Conservation (phyloP, 2,797 vertebrate genomes). For the Nothura maculosa region DNA sequence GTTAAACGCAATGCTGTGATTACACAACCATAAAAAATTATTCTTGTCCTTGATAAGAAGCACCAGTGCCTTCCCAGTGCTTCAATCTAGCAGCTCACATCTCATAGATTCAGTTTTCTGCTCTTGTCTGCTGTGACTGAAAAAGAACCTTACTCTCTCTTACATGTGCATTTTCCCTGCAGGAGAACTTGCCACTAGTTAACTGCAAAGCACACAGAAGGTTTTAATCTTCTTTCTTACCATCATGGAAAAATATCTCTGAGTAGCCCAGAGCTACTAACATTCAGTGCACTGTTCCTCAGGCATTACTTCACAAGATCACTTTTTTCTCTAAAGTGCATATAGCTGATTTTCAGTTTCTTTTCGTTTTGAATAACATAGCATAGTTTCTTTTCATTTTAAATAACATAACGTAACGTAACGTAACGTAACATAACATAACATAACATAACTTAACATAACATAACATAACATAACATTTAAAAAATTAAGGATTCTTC, state of each 20-base stretch:
- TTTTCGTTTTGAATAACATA: neutral
- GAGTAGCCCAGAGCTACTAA: neutral
- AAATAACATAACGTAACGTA: neutral
- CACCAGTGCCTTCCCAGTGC: neutral
- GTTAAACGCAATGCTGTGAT: neutral
- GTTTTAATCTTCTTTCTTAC: constrained; percentile 30
- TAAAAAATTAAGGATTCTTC: neutral
- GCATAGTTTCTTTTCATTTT: neutral
- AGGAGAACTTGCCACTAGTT: neutral
- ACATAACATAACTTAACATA: no score
- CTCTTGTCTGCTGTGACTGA: neutral
- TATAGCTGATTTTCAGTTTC: neutral
- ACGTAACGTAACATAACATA: neutral
- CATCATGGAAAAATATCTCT: neutral
- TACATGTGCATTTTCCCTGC: neutral
- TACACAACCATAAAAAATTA: neutral
- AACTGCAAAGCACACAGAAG: neutral
- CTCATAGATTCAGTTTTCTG: neutral
- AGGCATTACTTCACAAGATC: neutral
- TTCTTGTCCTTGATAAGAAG: neutral
- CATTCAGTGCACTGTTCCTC: neutral
- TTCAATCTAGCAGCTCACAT: neutral
- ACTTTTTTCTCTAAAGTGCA: neutral
- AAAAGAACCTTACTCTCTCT: neutral
- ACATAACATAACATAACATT: neutral